phyloP scores from a whole-genome alignment of 1,140 invertebrate species.

The Sitobion miscanthi region DNA sequence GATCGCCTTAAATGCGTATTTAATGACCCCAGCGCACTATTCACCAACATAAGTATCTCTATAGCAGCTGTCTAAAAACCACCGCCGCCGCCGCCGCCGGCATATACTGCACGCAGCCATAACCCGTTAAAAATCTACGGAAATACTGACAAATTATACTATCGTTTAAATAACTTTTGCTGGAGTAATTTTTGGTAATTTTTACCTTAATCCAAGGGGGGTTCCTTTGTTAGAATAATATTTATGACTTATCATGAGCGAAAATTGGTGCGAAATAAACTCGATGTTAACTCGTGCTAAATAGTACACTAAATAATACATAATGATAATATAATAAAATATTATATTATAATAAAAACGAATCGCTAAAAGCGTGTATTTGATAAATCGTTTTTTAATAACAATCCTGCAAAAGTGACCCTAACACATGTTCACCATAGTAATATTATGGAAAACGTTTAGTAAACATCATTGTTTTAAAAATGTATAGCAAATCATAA shows the following conservation, averaged over 20 bases:
- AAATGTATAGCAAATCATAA: neutral
- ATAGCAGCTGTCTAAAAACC: constrained; percentile 30
- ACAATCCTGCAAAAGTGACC: neutral
- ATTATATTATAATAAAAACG: neutral
- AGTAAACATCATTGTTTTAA: neutral
- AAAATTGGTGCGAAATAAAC: neutral
- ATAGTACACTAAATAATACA: no score
- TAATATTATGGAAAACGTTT: neutral
- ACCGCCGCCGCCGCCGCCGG: neutral
- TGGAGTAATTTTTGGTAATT: neutral
- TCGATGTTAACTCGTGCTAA: neutral
- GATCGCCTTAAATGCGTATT: constrained; percentile 56
- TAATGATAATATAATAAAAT: no score
- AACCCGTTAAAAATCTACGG: neutral
- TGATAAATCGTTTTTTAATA: neutral
- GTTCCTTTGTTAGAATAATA: constrained; percentile 5
- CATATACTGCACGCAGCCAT: neutral
- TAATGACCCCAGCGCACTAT: constrained; percentile 39
- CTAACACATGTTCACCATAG: neutral
- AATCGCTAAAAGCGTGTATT: neutral
- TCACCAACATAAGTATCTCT: constrained; percentile 27
- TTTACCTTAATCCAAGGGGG: neutral
- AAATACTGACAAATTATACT: constrained; percentile 23
- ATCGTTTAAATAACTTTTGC: neutral
- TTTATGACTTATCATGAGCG: neutral